Evolutionary conservation across 2,113 vertebrate genomes (phyloP).

Genomic region (Macquaria australasica): DNA sequence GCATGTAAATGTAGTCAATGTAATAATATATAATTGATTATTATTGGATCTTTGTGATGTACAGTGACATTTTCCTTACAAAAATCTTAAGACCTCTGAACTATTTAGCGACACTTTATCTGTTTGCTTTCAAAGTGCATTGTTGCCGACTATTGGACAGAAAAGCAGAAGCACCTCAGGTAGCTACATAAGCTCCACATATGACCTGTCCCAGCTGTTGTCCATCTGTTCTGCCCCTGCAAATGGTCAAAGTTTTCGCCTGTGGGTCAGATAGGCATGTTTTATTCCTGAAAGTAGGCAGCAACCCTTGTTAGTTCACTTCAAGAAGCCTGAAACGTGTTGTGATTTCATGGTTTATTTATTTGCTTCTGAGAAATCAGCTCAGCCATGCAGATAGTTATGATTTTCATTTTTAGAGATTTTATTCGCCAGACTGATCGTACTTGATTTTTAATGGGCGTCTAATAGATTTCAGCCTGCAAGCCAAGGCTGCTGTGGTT

Average conservation of each 20-base stretch:
- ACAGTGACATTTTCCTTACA: constrained; percentile 5
- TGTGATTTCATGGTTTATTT: constrained; percentile 15
- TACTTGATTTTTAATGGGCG: background rate
- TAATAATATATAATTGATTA: background rate
- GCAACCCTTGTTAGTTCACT: background rate
- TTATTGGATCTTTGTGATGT: background rate
- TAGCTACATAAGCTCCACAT: background rate
- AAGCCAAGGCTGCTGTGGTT: background rate
- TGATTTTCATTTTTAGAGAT: background rate
- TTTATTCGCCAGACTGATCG: background rate
- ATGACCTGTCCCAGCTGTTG: background rate
- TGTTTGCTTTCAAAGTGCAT: background rate
- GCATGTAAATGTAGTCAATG: too few relatives aligned
- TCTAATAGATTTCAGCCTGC: background rate
- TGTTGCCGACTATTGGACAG: constrained; percentile 6
- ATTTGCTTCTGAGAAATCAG: constrained; percentile 1
- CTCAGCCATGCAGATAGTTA: background rate
- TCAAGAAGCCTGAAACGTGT: background rate
- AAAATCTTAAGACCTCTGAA: constrained; percentile 6
- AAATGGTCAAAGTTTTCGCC: background rate
- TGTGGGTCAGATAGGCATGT: background rate
- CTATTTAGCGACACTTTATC: constrained; percentile 5
- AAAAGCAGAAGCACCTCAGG: background rate
- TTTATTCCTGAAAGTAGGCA: constrained; percentile 11
- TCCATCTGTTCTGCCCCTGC: background rate